phyloP scores from a whole-genome alignment of 2,113 vertebrate genomes.

The Murina feae region DNA sequence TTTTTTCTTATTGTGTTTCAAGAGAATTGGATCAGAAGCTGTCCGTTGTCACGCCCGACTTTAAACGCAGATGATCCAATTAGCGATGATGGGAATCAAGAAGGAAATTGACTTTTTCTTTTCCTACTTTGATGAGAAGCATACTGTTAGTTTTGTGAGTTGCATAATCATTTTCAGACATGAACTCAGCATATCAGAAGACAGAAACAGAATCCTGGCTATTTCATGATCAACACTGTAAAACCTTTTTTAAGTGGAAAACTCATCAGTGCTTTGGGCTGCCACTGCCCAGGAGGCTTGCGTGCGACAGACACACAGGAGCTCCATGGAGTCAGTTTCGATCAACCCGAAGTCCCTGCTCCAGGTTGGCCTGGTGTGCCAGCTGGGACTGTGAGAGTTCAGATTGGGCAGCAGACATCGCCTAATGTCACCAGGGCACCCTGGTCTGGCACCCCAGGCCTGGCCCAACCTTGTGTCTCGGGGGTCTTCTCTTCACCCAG shows the following conservation, averaged over 20 bases:
- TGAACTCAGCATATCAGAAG: neutral
- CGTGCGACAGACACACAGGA: neutral
- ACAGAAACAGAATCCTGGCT: neutral
- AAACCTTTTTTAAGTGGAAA: neutral
- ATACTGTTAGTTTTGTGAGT: neutral
- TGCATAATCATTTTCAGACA: neutral
- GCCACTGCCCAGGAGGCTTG: neutral
- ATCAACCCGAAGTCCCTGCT: neutral
- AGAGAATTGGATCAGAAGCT: conserved; percentile 23
- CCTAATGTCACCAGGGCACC: neutral
- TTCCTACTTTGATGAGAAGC: neutral
- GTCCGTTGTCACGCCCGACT: neutral
- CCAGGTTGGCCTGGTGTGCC: neutral
- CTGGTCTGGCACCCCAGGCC: neutral
- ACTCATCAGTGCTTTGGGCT: neutral
- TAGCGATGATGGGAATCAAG: neutral
- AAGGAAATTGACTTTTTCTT: neutral
- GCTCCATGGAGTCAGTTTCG: accelerated
- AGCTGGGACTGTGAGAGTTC: neutral
- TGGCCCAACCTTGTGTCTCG: neutral
- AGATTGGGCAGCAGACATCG: neutral
- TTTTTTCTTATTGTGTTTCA: conserved; percentile 12
- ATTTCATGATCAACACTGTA: neutral
- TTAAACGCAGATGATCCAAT: neutral
- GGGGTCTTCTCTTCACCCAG: neutral